Conservation (phyloP, 53 echinoderm and acorn worm species). For the Crossaster papposus region DNA sequence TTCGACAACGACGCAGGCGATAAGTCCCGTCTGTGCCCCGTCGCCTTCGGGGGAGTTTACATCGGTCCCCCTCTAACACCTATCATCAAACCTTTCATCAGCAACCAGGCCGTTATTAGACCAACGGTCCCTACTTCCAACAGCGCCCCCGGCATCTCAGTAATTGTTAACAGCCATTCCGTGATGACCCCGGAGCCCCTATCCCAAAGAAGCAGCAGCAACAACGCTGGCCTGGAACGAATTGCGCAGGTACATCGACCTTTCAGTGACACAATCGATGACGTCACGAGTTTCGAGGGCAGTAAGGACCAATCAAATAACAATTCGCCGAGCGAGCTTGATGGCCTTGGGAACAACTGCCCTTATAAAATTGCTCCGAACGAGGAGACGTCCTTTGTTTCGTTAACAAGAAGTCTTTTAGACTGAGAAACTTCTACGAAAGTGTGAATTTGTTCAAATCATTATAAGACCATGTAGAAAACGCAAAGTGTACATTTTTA, state of each 20-base stretch:
- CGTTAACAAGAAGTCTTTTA: constrained; percentile 41
- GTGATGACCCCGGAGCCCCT: constrained; percentile 32
- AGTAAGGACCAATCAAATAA: constrained; percentile 22
- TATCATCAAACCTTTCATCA: neutral
- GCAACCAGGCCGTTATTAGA: constrained; percentile 8
- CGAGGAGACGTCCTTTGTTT: constrained; percentile 48
- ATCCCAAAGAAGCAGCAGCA: constrained; percentile 6
- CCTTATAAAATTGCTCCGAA: constrained; percentile 6
- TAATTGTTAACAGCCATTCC: constrained; percentile 40
- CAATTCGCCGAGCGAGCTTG: constrained; percentile 1
- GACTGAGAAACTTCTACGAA: constrained; percentile 8
- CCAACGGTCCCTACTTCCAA: constrained; percentile 37
- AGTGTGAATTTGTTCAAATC: neutral
- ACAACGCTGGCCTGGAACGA: constrained; percentile 46
- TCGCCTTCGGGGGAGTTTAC: constrained; percentile 82
- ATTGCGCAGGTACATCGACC: constrained; percentile 84
- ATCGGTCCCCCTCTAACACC: constrained; percentile 77
- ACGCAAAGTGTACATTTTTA: neutral
- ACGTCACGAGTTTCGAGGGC: neutral
- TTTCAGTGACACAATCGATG: constrained; percentile 63
- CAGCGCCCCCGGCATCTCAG: constrained; percentile 48
- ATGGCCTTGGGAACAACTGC: constrained; percentile 29
- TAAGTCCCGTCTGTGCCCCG: constrained; percentile 64
- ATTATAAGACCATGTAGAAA: neutral
- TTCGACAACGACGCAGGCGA: constrained; percentile 46